A percentile compares a stretch with the other conserved stretches of the same genome.
These are phyloP conservation scores for Amphiprion clarkii DNA, from an alignment of 2,797 vertebrate genomes.

Conservation along the genomic window DNA sequence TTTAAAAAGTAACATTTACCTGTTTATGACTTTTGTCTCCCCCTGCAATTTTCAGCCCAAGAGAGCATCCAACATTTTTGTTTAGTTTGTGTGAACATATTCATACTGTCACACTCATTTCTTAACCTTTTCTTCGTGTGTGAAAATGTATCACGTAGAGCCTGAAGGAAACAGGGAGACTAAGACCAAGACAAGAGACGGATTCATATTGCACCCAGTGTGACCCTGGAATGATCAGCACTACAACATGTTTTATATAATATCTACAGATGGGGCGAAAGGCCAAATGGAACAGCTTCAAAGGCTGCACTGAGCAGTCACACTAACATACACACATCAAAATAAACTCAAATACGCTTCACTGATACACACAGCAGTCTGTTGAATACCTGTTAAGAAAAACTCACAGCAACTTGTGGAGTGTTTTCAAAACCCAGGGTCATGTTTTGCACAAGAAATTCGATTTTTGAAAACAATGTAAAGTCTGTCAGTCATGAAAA, in stretches of 20 bases:
- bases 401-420: background rate
- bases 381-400: conserved; percentile 34
- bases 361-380: conserved; percentile 26
- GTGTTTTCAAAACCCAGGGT: background rate
- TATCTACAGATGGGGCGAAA: conserved; percentile 38
- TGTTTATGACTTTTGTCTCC: no score
- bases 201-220: conserved; percentile 13
- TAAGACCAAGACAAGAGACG: conserved; percentile 14
- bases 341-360: conserved; percentile 33
- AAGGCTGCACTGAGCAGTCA: conserved; percentile 34
- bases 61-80: no score
- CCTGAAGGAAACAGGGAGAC: background rate
- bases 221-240: conserved; percentile 28
- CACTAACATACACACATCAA: conserved; percentile 27
- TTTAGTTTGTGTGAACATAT: background rate
- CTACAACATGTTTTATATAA: conserved; percentile 46
- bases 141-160: background rate
- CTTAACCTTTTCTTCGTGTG: background rate
- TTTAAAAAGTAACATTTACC: no score
- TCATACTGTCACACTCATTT: background rate
- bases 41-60: no score
- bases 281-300: conserved; percentile 54
- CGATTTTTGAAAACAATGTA: background rate
- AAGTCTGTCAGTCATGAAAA: background rate
- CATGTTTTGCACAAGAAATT: background rate